phyloP scores from a whole-genome alignment of 2,888 invertebrate genomes.

The Drosophila gaucha region DNA sequence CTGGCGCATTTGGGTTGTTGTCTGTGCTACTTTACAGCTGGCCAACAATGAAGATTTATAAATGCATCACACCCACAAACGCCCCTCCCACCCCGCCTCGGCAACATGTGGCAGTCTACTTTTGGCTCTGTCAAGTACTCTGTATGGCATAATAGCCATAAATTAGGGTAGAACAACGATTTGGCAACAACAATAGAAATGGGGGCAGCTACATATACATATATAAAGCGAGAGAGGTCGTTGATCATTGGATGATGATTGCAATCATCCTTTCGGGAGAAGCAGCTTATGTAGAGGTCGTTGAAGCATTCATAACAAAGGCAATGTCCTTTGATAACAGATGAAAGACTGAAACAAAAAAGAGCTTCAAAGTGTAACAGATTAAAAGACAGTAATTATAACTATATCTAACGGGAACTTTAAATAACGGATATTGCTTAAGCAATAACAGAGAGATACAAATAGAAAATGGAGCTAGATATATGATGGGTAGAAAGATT shows the following conservation, averaged over 20 bases:
- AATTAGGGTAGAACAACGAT: constrained; percentile 73
- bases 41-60: constrained; percentile 77
- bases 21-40: constrained; percentile 77
- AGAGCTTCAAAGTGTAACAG: neutral
- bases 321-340: constrained; percentile 9
- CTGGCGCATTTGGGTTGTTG: constrained; percentile 68
- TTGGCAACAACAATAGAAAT: constrained; percentile 64
- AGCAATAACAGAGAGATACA: too few species aligned
- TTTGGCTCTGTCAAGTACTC: constrained; percentile 58
- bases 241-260: constrained; percentile 58
- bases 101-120: constrained; percentile 48
- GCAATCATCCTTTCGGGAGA: constrained; percentile 23
- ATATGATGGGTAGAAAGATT: too few species aligned
- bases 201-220: constrained; percentile 13
- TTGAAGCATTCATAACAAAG: constrained; percentile 13
- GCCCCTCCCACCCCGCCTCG: constrained; percentile 6
- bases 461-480: too few species aligned
- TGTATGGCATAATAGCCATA: constrained; percentile 71
- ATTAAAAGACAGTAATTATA: neutral
- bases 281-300: constrained; percentile 28
- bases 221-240: constrained; percentile 28
- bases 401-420: too few species aligned
- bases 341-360: neutral
- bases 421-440: too few species aligned
- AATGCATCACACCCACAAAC: constrained; percentile 46